Conservation (phyloP, 2,888 invertebrate genomes). For the Amphimallon solstitiale region DNA sequence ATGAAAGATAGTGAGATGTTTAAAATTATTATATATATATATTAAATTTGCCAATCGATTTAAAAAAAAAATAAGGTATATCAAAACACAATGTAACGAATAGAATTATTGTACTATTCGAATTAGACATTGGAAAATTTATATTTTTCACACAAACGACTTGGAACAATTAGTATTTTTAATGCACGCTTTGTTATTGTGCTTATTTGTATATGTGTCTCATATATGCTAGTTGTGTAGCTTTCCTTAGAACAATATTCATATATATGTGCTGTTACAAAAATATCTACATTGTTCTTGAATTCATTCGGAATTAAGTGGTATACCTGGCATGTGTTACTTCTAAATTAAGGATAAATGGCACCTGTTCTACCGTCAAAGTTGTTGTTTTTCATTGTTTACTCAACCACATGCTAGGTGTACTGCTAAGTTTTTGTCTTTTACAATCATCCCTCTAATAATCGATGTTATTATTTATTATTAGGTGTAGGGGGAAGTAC, state of each 20-base stretch:
- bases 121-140: too few relatives aligned
- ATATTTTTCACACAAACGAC: background rate
- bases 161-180: constrained; percentile 4
- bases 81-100: too few relatives aligned
- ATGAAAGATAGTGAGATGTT: too few relatives aligned
- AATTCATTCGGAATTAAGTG: constrained; percentile 9
- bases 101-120: too few relatives aligned
- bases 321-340: constrained; percentile 19
- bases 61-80: too few relatives aligned
- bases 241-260: constrained; percentile 35
- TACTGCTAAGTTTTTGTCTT: background rate
- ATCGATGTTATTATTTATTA: too few relatives aligned
- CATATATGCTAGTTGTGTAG: constrained; percentile 53
- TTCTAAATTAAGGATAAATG: background rate
- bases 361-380: background rate
- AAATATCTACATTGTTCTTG: background rate
- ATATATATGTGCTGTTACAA: constrained; percentile 1
- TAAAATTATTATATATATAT: too few relatives aligned
- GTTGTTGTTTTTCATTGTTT: background rate
- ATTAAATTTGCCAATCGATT: too few relatives aligned
- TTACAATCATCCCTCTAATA: background rate
- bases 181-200: constrained; percentile 24
- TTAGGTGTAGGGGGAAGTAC: constrained; percentile 67
- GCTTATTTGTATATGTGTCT: constrained; percentile 38
- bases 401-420: constrained; percentile 28